phyloP scores from a whole-genome alignment of 2,888 invertebrate genomes.

The Ischnus inquisitorius region DNA sequence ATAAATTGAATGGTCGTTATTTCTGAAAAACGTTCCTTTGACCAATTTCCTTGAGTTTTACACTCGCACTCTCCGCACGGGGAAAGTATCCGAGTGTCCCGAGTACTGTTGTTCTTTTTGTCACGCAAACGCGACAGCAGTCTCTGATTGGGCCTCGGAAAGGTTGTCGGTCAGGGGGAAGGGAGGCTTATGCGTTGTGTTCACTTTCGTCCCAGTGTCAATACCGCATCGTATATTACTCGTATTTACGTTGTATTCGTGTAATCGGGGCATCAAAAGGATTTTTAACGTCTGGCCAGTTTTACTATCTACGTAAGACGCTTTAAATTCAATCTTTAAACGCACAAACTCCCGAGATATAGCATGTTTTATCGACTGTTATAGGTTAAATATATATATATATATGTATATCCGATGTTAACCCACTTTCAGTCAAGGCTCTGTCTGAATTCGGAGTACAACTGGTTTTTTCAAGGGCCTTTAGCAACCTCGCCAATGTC shows the following conservation, averaged over 20 bases:
- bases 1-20: not conserved
- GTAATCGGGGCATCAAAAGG: conserved; percentile 1
- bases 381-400: conserved; percentile 56
- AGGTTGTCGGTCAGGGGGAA: not conserved
- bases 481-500: not conserved
- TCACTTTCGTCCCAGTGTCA: conserved; percentile 54
- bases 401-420: conserved; percentile 2
- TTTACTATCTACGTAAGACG: conserved; percentile 34
- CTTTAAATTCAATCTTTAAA: not conserved
- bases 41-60: not conserved
- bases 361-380: conserved; percentile 15
- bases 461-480: conserved; percentile 30
- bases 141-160: conserved; percentile 29
- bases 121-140: conserved; percentile 39
- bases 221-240: conserved; percentile 11
- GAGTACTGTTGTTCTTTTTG: conserved; percentile 26
- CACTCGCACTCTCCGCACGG: conserved; percentile 1
- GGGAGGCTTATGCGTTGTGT: conserved; percentile 41
- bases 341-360: not conserved
- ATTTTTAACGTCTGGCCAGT: not conserved
- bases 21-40: conserved; percentile 1
- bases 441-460: conserved; percentile 8
- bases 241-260: conserved; percentile 28
- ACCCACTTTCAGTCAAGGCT: conserved; percentile 39
- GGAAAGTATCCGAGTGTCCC: conserved; percentile 16